Percentiles rank a stretch among this genome's conserved stretches.
Evolutionary conservation across 1,140 invertebrate genomes (phyloP).

Genomic region (Drosophila ironensis): DNA sequence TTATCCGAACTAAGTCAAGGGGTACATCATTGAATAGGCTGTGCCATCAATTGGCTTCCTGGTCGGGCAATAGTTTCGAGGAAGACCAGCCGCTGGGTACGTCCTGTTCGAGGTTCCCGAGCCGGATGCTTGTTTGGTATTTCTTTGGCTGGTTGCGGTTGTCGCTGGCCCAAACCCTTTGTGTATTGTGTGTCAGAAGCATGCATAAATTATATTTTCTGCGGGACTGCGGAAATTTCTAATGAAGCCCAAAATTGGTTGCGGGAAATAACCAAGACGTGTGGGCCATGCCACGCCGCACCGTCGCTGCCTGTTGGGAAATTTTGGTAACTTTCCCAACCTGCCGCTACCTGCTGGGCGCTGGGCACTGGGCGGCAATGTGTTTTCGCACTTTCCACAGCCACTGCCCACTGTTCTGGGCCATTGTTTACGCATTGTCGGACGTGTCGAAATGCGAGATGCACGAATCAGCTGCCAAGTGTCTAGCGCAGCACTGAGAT

Average conservation of each 20-base stretch:
- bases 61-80: too few species aligned
- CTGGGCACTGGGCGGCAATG: slow-evolving; percentile 34
- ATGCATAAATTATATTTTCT: slow-evolving; percentile 72
- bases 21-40: too few species aligned
- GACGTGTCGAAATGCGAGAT: slow-evolving; percentile 45
- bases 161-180: slow-evolving; percentile 66
- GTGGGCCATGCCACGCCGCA: slow-evolving; percentile 20
- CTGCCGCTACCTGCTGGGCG: slow-evolving; percentile 35
- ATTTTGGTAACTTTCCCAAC: slow-evolving; percentile 23
- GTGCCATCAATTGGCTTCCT: neutral
- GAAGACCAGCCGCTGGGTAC: slow-evolving; percentile 1
- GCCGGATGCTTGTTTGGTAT: slow-evolving; percentile 1
- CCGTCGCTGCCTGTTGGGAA: neutral
- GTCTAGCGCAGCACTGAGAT: neutral
- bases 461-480: slow-evolving; percentile 30
- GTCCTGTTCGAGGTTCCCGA: neutral
- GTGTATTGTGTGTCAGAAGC: slow-evolving; percentile 67
- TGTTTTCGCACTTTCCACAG: slow-evolving; percentile 41
- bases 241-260: slow-evolving; percentile 58
- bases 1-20: too few species aligned
- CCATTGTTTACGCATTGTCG: slow-evolving; percentile 48
- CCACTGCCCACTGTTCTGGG: slow-evolving; percentile 24
- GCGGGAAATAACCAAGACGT: slow-evolving; percentile 41
- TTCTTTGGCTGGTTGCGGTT: slow-evolving; percentile 33
- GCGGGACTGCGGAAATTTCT: slow-evolving; percentile 35